These are phyloP conservation scores for Vanessa cardui DNA, from an alignment of 2,888 invertebrate genomes.

Conservation along the genomic window DNA sequence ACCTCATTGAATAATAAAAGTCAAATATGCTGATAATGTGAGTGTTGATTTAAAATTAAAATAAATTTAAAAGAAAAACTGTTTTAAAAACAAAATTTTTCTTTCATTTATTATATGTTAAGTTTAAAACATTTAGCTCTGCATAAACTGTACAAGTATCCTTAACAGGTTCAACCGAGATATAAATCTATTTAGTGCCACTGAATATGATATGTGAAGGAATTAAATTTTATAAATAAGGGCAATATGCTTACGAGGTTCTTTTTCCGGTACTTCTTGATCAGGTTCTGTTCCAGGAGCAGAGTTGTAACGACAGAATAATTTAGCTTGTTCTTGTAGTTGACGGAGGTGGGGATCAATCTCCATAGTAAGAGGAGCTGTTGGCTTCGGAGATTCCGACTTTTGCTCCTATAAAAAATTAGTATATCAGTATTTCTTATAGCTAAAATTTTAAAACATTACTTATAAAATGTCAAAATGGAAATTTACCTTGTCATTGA, in stretches of 20 bases:
- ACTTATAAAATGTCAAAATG: not conserved
- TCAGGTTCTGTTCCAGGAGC: constrained; percentile 64
- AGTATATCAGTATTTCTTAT: not conserved
- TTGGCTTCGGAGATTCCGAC: constrained; percentile 67
- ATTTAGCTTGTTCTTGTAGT: constrained; percentile 80
- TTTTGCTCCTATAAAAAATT: constrained; percentile 55
- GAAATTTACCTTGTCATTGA: constrained; percentile 63
- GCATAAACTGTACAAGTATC: no score
- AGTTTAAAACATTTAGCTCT: no score
- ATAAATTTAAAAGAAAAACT: no score
- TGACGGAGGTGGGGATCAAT: constrained; percentile 78
- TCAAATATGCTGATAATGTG: no score
- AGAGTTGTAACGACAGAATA: constrained; percentile 76
- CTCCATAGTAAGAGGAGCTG: constrained; percentile 76
- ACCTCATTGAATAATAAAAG: no score
- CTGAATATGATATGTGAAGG: no score
- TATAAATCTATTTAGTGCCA: no score
- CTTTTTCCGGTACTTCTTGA: constrained; percentile 62
- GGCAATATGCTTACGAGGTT: constrained; percentile 64
- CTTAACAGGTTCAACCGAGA: no score
- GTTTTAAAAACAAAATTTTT: no score
- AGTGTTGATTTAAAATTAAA: no score
- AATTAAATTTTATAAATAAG: no score
- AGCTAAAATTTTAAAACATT: not conserved
- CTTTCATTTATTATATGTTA: no score